A percentile compares a stretch with the other conserved stretches of the same genome.
These are phyloP conservation scores for Stenodera caucasica DNA, from an alignment of 2,888 invertebrate species.

Conservation along the genomic window DNA sequence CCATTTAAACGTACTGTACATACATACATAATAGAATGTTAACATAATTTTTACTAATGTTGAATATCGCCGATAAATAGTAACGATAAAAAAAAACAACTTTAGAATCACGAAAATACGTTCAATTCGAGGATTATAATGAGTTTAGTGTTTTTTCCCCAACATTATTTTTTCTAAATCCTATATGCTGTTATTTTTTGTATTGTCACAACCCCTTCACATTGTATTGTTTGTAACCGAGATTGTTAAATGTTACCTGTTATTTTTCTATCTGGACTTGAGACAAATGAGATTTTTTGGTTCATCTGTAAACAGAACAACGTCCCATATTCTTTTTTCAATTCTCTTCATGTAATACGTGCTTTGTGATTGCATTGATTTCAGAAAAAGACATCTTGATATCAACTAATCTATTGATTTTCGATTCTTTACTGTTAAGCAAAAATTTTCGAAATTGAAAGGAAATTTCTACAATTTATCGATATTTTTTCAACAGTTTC, in stretches of 20 bases:
- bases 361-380: conserved; percentile 26
- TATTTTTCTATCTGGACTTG: conserved; percentile 4
- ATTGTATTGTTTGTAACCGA: conserved; percentile 1
- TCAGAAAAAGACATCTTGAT: conserved; percentile 11
- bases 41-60: conserved; percentile 18
- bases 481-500: background rate
- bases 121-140: conserved; percentile 9
- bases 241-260: conserved; percentile 6
- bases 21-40: conserved; percentile 20
- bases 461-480: background rate
- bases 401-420: background rate
- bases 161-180: conserved; percentile 18
- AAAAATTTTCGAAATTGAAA: too few species aligned
- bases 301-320: conserved; percentile 29
- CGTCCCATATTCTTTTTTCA: conserved; percentile 15
- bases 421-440: background rate
- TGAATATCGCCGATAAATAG: conserved; percentile 17
- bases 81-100: conserved; percentile 21
- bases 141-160: conserved; percentile 8
- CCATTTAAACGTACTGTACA: too few species aligned
- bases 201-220: conserved; percentile 11
- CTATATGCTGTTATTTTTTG: conserved; percentile 17
- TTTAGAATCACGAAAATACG: conserved; percentile 20
- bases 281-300: conserved; percentile 13
- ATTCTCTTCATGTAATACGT: conserved; percentile 27